Evolutionary conservation across 2,888 invertebrate species (phyloP).

Genomic region (Aleiodes leptofemur): DNA sequence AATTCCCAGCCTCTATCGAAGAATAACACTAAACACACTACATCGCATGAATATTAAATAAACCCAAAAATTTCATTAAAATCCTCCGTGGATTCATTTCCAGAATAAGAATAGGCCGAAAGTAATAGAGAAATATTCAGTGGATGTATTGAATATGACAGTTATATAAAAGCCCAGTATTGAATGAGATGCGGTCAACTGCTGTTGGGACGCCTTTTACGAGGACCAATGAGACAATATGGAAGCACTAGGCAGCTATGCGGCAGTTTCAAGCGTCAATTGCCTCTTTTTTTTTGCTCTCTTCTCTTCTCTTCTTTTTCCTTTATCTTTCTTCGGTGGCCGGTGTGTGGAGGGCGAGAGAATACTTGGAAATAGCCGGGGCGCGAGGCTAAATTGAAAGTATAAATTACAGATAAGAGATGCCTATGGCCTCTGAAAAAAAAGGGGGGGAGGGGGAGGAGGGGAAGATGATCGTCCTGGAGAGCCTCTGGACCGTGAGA

Average conservation of each 20-base stretch:
- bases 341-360: slow-evolving; percentile 41
- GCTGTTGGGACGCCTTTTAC: not conserved
- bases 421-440: slow-evolving; percentile 46
- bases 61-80: too few species aligned
- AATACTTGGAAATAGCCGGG: slow-evolving; percentile 44
- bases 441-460: not conserved
- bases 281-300: slow-evolving; percentile 26
- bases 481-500: slow-evolving; percentile 40
- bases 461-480: not conserved
- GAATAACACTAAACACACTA: too few species aligned
- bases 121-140: too few species aligned
- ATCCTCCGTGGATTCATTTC: not conserved
- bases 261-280: slow-evolving; percentile 18
- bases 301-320: slow-evolving; percentile 42
- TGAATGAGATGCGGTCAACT: slow-evolving; percentile 6
- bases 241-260: slow-evolving; percentile 2
- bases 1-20: too few species aligned
- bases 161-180: not conserved
- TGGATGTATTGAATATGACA: slow-evolving; percentile 30
- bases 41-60: too few species aligned
- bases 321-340: slow-evolving; percentile 43
- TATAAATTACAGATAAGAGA: slow-evolving; percentile 73
- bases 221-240: slow-evolving; percentile 18
- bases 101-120: not conserved
- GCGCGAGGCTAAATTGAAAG: slow-evolving; percentile 67